A percentile compares a stretch with the other conserved stretches of the same genome.
Evolutionary conservation across 2,888 invertebrate genomes (phyloP).

Genomic region (Choreutis nemorana): DNA sequence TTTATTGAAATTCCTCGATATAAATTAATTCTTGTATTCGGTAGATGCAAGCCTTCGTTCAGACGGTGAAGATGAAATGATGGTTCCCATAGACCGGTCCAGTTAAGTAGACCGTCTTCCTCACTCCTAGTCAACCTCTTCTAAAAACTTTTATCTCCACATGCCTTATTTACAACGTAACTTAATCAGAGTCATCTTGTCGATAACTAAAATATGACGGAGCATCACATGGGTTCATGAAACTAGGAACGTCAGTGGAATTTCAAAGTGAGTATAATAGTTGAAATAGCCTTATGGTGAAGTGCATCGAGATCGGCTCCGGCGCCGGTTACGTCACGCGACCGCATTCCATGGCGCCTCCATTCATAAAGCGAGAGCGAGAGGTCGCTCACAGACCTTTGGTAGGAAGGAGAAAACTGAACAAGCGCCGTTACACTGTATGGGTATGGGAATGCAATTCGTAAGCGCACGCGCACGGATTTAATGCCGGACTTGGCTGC

Average conservation of each 20-base stretch:
- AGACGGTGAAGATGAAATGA: constrained; percentile 30
- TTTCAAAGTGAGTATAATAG: constrained; percentile 26
- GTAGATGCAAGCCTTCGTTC: constrained; percentile 28
- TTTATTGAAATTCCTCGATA: constrained; percentile 50
- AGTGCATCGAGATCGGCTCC: constrained; percentile 65
- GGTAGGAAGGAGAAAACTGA: constrained; percentile 43
- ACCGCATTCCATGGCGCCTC: constrained; percentile 68
- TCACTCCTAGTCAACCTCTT: too few relatives aligned
- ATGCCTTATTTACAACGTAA: too few relatives aligned
- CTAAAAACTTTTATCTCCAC: too few relatives aligned
- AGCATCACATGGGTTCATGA: too few relatives aligned
- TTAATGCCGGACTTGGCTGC: constrained; percentile 36
- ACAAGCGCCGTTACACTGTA: constrained; percentile 53
- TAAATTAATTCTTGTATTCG: constrained; percentile 41
- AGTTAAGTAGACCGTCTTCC: constrained; percentile 35
- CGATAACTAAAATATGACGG: too few relatives aligned
- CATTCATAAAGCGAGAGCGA: constrained; percentile 57
- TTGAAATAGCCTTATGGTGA: constrained; percentile 43
- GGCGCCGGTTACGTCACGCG: constrained; percentile 69
- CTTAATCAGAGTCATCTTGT: too few relatives aligned
- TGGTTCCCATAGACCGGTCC: constrained; percentile 41
- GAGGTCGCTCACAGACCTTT: constrained; percentile 35
- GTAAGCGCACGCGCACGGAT: constrained; percentile 54
- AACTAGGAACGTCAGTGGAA: too few relatives aligned
- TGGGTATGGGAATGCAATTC: constrained; percentile 59